These are phyloP conservation scores for Drosophila kanapiae DNA, from an alignment of 1,140 invertebrate species.

Conservation along the genomic window DNA sequence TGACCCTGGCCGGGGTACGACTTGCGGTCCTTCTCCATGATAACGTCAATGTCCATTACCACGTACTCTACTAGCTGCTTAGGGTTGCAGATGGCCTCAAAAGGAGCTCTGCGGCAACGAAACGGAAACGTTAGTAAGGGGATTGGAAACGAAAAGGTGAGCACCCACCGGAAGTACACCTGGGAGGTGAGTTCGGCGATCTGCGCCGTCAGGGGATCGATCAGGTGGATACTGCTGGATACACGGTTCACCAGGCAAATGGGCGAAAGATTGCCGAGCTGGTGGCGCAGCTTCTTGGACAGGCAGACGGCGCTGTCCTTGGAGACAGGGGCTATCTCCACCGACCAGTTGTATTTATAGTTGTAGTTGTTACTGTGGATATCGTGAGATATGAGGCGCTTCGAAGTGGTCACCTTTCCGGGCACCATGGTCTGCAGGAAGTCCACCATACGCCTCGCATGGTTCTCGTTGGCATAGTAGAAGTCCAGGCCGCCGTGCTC, in stretches of 20 bases:
- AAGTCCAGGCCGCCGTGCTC: conserved; percentile 98
- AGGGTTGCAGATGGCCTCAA: conserved; percentile 94
- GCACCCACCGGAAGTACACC: conserved; percentile 90
- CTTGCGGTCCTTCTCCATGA: conserved; percentile 91
- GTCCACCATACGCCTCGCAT: conserved; percentile 98
- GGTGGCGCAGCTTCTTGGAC: conserved; percentile 93
- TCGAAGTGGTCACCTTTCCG: conserved; percentile 94
- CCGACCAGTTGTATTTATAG: conserved; percentile 97
- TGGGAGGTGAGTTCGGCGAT: conserved; percentile 94
- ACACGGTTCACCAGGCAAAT: conserved; percentile 96
- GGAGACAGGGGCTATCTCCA: conserved; percentile 98
- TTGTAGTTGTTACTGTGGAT: conserved; percentile 98
- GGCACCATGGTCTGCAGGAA: conserved; percentile 96
- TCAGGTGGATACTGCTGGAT: conserved; percentile 95
- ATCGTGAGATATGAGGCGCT: conserved; percentile 99
- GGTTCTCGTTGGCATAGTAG: conserved; percentile 95
- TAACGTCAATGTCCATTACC: conserved; percentile 97
- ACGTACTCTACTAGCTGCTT: conserved; percentile 97
- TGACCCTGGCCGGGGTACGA: conserved; percentile 94
- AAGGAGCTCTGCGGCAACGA: conserved; percentile 87
- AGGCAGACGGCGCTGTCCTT: conserved; percentile 98
- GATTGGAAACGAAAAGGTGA: fast-evolving
- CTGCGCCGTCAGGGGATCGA: conserved; percentile 97
- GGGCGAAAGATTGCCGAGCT: conserved; percentile 96
- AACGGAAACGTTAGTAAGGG: neutral